A percentile compares a stretch with the other conserved stretches of the same genome.
phyloP scores from a whole-genome alignment of 2,113 vertebrate species.

The Podarcis muralis region DNA sequence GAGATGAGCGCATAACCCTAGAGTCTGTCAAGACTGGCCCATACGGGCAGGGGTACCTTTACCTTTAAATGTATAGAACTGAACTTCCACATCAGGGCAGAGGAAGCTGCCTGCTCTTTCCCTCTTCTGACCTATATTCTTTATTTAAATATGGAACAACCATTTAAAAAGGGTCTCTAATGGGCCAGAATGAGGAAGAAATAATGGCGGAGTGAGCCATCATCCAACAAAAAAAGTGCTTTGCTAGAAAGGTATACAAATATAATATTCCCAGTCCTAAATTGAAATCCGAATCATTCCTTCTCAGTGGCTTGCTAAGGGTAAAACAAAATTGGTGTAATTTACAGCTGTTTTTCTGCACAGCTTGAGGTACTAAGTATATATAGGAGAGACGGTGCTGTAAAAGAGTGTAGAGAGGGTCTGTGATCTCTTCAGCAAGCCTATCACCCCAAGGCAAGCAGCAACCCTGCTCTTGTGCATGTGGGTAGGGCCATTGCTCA shows the following conservation, averaged over 20 bases:
- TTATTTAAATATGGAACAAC: conserved; percentile 4
- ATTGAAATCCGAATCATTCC: not conserved
- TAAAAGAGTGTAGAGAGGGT: not conserved
- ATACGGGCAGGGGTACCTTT: too few species aligned
- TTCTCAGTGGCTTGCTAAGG: not conserved
- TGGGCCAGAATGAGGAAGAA: not conserved
- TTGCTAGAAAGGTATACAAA: not conserved
- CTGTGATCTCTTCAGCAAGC: not conserved
- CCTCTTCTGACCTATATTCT: not conserved
- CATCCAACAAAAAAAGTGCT: not conserved
- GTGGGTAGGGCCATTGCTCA: too few species aligned
- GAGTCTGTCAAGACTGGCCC: too few species aligned
- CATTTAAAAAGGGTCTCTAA: not conserved
- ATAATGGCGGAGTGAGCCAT: not conserved
- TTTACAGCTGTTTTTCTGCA: conserved; percentile 11
- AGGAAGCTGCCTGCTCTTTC: not conserved
- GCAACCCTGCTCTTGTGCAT: not conserved
- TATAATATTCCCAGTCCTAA: conserved; percentile 7
- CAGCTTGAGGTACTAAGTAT: not conserved
- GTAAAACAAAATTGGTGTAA: conserved; percentile 1
- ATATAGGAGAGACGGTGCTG: conserved; percentile 12
- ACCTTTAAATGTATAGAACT: not conserved
- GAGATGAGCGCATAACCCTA: too few species aligned
- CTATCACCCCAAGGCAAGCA: not conserved
- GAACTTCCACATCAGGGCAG: conserved; percentile 45